Base-by-base conservation (phyloP, 2,888 invertebrate species). In the Galeopsomyia nigrocyanea region DNA sequence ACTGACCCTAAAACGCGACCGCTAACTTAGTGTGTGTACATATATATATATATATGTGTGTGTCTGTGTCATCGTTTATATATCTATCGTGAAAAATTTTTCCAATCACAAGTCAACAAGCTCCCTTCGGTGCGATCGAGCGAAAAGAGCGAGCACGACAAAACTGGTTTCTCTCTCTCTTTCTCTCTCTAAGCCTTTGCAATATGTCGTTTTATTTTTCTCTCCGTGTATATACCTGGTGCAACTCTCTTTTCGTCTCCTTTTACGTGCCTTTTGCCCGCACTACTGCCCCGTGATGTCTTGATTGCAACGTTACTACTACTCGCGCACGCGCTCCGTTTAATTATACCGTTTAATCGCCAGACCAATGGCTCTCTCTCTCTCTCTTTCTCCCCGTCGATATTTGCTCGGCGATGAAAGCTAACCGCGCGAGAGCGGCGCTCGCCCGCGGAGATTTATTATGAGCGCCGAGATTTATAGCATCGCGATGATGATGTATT, bases 1-100 rank as follows among this genome's bases (percentile, higher is more conserved):
- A 78, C 77, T 78, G 75, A 78, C 78, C 78, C 76, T 55, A 77
- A 77, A 78, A 74, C 73, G 67, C 62, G 50, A 16, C 10, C 49
- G 19, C 26, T 61, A 17, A 21, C 49, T 58, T 56, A 50, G 26
- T 70, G 57, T 10, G 39, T 39, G 39, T 39, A 31, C 31, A 7
- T 7, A 7, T 31, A 31, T 31, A 7, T 31, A 7, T 31, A 7
- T 31, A 7, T 31, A 31, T 3, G 31, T n/a, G n/a, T n/a, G n/a
- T 10, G 39, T 39, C 39, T 39, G 39, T 39, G 39, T 39, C 39
- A 10, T 39, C 39, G 7, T 39, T 39, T 1, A 39, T 39, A 39
- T 39, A 39, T 13, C 39, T 39, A 10, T 39, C 39, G 39, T 10
- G 39, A 2, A 39, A 9, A 39, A 9, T 39, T 39, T 39, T 39